Conservation (phyloP, 1,140 invertebrate species). For the Pogonus chalceus region DNA sequence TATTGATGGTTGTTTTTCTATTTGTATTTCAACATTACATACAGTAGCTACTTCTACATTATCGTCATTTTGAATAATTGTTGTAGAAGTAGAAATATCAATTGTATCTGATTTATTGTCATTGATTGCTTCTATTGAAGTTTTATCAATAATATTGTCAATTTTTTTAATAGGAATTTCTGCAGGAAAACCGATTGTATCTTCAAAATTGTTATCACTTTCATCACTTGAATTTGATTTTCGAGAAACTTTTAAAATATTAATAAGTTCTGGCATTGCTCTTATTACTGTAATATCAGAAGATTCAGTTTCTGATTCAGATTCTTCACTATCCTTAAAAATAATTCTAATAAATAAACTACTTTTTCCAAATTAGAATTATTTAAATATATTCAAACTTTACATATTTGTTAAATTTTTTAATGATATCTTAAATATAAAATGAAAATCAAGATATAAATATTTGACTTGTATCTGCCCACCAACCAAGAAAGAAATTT, state of each 20-base stretch:
- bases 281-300: not conserved
- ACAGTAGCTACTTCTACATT: not conserved
- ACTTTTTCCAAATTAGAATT: too few relatives aligned
- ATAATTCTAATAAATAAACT: slow-evolving; percentile 2
- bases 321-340: slow-evolving; percentile 6
- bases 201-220: not conserved
- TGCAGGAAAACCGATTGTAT: not conserved
- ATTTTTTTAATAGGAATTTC: not conserved
- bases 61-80: not conserved
- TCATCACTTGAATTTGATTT: not conserved
- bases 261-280: too few relatives aligned
- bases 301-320: not conserved
- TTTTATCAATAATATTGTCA: not conserved
- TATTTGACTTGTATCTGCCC: too few relatives aligned
- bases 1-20: not conserved
- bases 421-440: too few relatives aligned
- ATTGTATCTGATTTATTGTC: not conserved
- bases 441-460: too few relatives aligned
- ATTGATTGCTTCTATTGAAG: not conserved
- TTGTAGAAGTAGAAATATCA: not conserved
- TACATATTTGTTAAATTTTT: too few relatives aligned
- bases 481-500: too few relatives aligned
- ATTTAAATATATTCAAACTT: too few relatives aligned
- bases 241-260: too few relatives aligned
- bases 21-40: not conserved